Percentiles rank a stretch among this genome's conserved stretches.
These are phyloP conservation scores for Aramus guarauna DNA, from an alignment of 2,113 vertebrate genomes.

Conservation along the genomic window DNA sequence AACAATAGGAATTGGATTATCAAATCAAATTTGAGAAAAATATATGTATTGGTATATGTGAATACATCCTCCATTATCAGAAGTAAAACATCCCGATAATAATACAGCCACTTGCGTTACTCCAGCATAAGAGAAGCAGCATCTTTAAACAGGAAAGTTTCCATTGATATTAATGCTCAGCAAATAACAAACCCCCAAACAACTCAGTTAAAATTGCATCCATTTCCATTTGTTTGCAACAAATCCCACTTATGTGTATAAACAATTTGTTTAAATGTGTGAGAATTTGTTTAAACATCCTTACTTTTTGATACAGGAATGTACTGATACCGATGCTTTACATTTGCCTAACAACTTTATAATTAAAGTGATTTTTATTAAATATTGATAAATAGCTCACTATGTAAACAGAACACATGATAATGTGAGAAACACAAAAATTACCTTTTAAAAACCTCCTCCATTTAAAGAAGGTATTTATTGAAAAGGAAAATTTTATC, in stretches of 20 bases:
- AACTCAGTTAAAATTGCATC: neutral
- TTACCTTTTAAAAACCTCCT: neutral
- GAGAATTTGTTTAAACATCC: neutral
- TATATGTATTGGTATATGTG: neutral
- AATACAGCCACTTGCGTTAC: neutral
- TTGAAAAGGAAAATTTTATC: neutral
- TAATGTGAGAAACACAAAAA: neutral
- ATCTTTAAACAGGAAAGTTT: neutral
- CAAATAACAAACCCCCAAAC: neutral
- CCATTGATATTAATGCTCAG: neutral
- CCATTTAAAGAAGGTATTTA: neutral
- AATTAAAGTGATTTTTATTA: no score
- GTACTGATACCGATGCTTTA: neutral
- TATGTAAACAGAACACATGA: neutral
- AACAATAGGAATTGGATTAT: conserved; percentile 62
- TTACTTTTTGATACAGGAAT: neutral
- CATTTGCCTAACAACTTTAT: neutral
- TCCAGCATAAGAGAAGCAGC: neutral
- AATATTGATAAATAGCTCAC: neutral
- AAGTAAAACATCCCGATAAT: neutral
- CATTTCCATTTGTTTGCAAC: neutral
- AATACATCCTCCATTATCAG: neutral
- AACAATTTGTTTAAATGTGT: neutral
- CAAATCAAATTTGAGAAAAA: conserved; percentile 36
- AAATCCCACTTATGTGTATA: neutral